Base-by-base conservation (phyloP, 2,888 invertebrate genomes). In the Crepidodera aurea region DNA sequence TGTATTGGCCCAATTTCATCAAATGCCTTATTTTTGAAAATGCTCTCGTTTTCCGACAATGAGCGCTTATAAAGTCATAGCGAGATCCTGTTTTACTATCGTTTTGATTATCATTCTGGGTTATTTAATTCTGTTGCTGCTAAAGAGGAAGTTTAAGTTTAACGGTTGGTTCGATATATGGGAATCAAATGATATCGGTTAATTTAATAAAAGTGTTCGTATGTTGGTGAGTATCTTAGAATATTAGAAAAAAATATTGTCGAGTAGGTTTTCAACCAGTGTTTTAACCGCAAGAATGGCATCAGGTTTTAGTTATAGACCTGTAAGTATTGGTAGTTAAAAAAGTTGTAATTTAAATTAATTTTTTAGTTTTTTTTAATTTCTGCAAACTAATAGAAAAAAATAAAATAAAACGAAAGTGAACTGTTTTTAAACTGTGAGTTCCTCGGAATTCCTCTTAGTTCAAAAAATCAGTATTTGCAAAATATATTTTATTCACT, bases 101-200 rank as follows among this genome's bases (percentile, higher is more conserved):
- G 76, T 77, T 39, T 68, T 80, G 48, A 68, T 78, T 60, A 66
- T 81, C 29, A 76, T 79, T 55, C 72, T 81, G 50, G 71, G 76
- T 3, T 80, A 79, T 70, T 68, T 81, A 65, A 76, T 80, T 48
- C 69, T 79, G 40, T 73, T 80, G 55, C 68, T 81, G 64, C 68
- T 80, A 57, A 77, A 80, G 64, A 76, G 77, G 74, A 81, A 81
- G 68, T 78, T 78, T 65, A 75, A 79, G 69, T 76, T 78, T 68
- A 70, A 75, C 61, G 72, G 70, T 19, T 75, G 73, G 73, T 72
- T 71, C 66, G 48, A 48, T 39, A 69, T 68, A 25, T 48, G 60
- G 48, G 57, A 57, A 29, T 57, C 37, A 25, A 25, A n/a, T 46
- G 13, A 12, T 12, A 27, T 22, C 22, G 22, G 13, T 15, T 16